Conservation (phyloP, 92 coral and sea anemone species). For the Paragorgia papillata region DNA sequence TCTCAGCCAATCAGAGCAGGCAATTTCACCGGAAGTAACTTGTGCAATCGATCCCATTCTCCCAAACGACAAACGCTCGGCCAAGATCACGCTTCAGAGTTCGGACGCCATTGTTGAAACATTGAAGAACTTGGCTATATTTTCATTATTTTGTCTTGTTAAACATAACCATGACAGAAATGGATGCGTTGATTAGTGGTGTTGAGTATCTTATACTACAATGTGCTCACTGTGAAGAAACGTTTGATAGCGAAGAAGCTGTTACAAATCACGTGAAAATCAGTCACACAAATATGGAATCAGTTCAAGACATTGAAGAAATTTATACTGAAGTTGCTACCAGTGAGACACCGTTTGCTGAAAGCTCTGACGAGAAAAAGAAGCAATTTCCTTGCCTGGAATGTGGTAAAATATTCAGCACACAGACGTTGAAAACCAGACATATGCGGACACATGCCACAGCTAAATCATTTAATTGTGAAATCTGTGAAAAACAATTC, state of each 20-base stretch:
- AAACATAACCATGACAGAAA: not conserved
- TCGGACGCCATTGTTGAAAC: too few species aligned
- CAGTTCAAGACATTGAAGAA: not conserved
- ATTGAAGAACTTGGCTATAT: too few species aligned
- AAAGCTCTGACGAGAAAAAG: not conserved
- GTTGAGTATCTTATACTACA: not conserved
- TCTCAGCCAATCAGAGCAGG: too few species aligned
- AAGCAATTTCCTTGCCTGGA: not conserved
- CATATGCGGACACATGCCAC: not conserved
- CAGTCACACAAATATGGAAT: not conserved
- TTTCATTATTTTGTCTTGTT: too few species aligned
- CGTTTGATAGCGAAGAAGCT: not conserved
- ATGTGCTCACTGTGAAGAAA: conserved; percentile 1
- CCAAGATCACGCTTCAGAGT: too few species aligned
- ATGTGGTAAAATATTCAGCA: conserved; percentile 27
- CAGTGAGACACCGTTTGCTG: not conserved
- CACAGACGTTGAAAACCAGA: not conserved
- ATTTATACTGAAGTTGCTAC: not conserved
- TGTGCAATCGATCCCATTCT: too few species aligned
- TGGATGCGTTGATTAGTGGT: not conserved
- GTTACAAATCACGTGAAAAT: not conserved
- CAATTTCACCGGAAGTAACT: too few species aligned
- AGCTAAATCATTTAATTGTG: conserved; percentile 1
- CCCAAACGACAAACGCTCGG: too few species aligned
- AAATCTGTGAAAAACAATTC: not conserved